phyloP scores from a whole-genome alignment of 2,888 invertebrate species.

The Acleris literana region DNA sequence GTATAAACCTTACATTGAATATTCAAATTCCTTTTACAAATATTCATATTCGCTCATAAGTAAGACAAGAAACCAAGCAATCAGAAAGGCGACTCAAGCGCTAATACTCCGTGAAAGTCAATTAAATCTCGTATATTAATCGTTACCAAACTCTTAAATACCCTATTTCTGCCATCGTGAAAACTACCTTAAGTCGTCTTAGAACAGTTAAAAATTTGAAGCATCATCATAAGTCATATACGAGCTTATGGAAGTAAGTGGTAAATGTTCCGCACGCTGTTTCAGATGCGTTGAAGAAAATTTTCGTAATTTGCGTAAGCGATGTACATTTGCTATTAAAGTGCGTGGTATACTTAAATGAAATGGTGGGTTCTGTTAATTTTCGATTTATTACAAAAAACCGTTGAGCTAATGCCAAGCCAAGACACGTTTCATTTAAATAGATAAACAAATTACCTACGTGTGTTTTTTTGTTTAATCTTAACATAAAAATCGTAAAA shows the following conservation, averaged over 20 bases:
- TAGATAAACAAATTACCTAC: no score
- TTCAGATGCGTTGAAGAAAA: slow-evolving; percentile 4
- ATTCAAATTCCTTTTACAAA: no score
- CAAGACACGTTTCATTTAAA: no score
- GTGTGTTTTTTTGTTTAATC: no score
- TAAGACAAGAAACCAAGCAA: background rate
- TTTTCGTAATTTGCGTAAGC: slow-evolving; percentile 3
- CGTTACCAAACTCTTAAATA: background rate
- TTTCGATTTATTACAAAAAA: background rate
- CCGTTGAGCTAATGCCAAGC: no score
- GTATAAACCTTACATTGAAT: no score
- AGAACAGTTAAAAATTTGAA: background rate
- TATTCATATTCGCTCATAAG: no score
- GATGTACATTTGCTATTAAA: background rate
- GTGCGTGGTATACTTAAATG: background rate
- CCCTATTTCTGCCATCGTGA: background rate
- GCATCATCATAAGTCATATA: background rate
- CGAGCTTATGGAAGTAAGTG: background rate
- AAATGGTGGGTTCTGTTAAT: background rate
- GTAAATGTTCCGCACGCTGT: background rate
- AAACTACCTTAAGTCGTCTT: background rate
- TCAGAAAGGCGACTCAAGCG: slow-evolving; percentile 4
- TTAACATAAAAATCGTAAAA: no score
- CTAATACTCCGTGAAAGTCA: slow-evolving; percentile 8
- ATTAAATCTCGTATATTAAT: background rate